Conservation (phyloP, 2,888 invertebrate species). For the Ophion obscuratus region DNA sequence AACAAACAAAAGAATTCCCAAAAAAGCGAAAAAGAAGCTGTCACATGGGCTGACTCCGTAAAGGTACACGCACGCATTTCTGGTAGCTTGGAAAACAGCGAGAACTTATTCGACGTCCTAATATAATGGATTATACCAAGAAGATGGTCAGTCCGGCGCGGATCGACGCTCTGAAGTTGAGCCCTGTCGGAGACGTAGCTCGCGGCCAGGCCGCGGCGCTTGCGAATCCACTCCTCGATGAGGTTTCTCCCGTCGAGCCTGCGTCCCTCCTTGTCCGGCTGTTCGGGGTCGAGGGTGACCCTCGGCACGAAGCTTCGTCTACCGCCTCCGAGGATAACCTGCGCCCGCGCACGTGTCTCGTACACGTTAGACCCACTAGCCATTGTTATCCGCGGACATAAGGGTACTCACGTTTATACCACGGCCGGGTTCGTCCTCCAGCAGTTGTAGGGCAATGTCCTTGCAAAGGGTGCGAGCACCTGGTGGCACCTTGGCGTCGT, state of each 20-base stretch:
- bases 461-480: conserved; percentile 90
- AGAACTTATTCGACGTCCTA: too few relatives aligned
- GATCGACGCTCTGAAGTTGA: conserved; percentile 89
- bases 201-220: conserved; percentile 89
- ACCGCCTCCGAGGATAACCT: conserved; percentile 93
- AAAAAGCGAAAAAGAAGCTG: too few relatives aligned
- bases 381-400: not conserved
- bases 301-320: conserved; percentile 91
- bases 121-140: conserved; percentile 86
- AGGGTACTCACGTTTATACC: conserved; percentile 88
- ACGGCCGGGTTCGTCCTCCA: conserved; percentile 91
- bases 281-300: conserved; percentile 89
- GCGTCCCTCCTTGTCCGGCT: conserved; percentile 89
- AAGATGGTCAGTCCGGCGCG: conserved; percentile 89
- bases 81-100: too few relatives aligned
- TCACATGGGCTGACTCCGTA: too few relatives aligned
- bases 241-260: conserved; percentile 91
- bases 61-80: too few relatives aligned
- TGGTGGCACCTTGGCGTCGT: conserved; percentile 90
- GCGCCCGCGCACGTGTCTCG: not conserved
- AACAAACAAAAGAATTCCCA: too few relatives aligned
- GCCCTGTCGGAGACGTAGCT: conserved; percentile 91
- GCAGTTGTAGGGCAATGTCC: conserved; percentile 91
- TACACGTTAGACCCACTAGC: not conserved
- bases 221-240: conserved; percentile 92